phyloP scores from a whole-genome alignment of 2,113 vertebrate species.

The Hemicordylus capensis region DNA sequence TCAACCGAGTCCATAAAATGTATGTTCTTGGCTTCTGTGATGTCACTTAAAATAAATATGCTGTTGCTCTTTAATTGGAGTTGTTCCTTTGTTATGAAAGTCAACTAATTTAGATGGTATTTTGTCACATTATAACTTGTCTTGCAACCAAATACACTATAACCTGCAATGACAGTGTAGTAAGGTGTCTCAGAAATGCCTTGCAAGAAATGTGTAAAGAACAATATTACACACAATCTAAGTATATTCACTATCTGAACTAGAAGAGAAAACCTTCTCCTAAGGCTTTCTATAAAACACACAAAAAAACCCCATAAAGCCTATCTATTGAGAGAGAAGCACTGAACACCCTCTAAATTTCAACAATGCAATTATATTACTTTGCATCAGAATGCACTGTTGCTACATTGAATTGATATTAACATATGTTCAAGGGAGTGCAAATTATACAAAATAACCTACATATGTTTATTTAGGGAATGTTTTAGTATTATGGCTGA shows the following conservation, averaged over 20 bases:
- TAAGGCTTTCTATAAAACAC: no score
- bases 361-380: background rate
- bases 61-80: constrained; percentile 35
- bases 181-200: constrained; percentile 21
- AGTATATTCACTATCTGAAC: constrained; percentile 16
- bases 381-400: constrained; percentile 1
- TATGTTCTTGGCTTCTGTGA: background rate
- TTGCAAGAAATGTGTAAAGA: constrained; percentile 44
- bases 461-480: background rate
- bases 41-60: constrained; percentile 28
- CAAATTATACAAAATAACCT: background rate
- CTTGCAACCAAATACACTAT: background rate
- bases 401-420: background rate
- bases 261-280: background rate
- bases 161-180: background rate
- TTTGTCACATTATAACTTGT: constrained; percentile 19
- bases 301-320: no score
- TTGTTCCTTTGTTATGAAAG: constrained; percentile 36
- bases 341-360: constrained; percentile 13
- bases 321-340: background rate
- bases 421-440: background rate
- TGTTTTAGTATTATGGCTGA: background rate
- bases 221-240: constrained; percentile 51
- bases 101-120: constrained; percentile 26
- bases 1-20: background rate